Evolutionary conservation across 1,140 invertebrate genomes (phyloP).

Genomic region (Episyrphus balteatus): DNA sequence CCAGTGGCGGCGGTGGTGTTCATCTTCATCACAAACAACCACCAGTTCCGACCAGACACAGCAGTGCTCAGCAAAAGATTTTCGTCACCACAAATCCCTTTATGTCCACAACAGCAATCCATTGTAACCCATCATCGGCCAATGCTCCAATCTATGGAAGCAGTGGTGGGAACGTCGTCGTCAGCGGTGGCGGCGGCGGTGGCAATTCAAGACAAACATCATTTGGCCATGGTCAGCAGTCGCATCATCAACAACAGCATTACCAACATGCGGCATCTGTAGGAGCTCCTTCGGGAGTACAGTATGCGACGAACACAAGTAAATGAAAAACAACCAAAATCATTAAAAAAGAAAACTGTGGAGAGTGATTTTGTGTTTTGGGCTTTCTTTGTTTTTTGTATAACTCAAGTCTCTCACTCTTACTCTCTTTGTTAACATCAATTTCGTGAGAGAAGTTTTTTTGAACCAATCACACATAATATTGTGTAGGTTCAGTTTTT

Average conservation of each 20-base stretch:
- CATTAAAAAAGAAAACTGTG: no score
- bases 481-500: no score
- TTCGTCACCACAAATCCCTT: constrained; percentile 37
- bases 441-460: no score
- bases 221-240: no score
- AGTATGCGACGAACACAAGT: background rate
- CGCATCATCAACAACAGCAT: no score
- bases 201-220: no score
- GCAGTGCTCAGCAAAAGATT: constrained; percentile 36
- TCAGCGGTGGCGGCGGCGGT: no score
- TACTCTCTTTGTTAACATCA: no score
- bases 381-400: background rate
- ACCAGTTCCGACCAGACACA: constrained; percentile 30
- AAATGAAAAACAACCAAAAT: background rate
- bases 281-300: background rate
- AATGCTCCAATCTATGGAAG: background rate
- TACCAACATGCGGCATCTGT: background rate
- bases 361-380: no score
- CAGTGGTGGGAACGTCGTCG: constrained; percentile 11
- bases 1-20: no score
- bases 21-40: constrained; percentile 14
- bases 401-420: background rate
- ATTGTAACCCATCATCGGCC: constrained; percentile 21
- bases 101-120: constrained; percentile 33
- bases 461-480: no score